Percentiles rank a stretch among this genome's conserved stretches.
These are phyloP conservation scores for Dissostichus mawsoni DNA, from an alignment of 2,113 vertebrate genomes.

Conservation along the genomic window DNA sequence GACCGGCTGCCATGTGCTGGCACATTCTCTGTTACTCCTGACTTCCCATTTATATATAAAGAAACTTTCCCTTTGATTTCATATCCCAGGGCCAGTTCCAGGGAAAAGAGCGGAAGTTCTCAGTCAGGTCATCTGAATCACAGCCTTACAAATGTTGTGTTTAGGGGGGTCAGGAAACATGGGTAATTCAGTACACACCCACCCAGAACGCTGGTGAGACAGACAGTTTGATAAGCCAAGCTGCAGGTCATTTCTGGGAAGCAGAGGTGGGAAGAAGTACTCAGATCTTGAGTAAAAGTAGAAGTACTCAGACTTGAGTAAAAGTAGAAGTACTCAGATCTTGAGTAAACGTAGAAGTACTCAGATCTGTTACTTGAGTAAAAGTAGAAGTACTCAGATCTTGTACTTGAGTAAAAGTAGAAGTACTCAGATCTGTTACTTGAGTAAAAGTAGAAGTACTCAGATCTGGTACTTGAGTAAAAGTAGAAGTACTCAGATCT, in stretches of 20 bases:
- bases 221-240: slow-evolving; percentile 34
- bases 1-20: slow-evolving; percentile 22
- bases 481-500: no score
- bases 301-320: no score
- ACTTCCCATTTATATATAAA: slow-evolving; percentile 40
- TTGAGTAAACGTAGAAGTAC: no score
- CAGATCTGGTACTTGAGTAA: no score
- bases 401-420: no score
- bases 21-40: slow-evolving; percentile 44
- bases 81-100: slow-evolving; percentile 50
- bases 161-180: slow-evolving; percentile 39
- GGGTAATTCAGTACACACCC: slow-evolving; percentile 27
- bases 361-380: no score
- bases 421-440: no score
- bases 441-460: no score
- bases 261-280: background rate
- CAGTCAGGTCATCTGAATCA: slow-evolving; percentile 55
- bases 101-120: slow-evolving; percentile 69
- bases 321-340: no score
- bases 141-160: slow-evolving; percentile 9
- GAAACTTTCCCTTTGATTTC: slow-evolving; percentile 56
- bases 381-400: no score
- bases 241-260: slow-evolving; percentile 72
- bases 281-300: no score
- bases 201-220: slow-evolving; percentile 16